Evolutionary conservation across 1,140 invertebrate genomes (phyloP).

Genomic region (Drosophila arizonae): DNA sequence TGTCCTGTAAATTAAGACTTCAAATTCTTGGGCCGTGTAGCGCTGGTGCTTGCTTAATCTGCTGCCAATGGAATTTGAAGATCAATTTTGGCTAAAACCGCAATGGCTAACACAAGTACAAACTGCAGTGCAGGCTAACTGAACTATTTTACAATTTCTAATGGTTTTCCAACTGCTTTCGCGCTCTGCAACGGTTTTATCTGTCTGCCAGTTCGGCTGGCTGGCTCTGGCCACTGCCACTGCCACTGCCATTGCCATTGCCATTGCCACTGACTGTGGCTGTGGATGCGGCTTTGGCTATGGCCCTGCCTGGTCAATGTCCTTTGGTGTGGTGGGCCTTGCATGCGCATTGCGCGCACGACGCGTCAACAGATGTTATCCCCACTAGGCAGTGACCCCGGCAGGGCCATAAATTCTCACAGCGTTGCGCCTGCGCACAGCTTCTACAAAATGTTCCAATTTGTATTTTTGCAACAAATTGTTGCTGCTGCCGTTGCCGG

Average conservation of each 20-base stretch:
- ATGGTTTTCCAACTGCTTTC: conserved; percentile 58
- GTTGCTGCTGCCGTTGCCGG: conserved; percentile 48
- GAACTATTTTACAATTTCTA: conserved; percentile 67
- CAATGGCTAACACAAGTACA: neutral
- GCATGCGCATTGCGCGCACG: conserved; percentile 76
- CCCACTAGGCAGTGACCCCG: conserved; percentile 70
- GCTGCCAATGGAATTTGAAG: conserved; percentile 20
- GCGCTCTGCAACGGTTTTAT: conserved; percentile 47
- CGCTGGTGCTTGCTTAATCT: conserved; percentile 2
- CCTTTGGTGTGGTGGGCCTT: conserved; percentile 63
- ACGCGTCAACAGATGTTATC: conserved; percentile 81
- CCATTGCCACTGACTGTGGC: neutral
- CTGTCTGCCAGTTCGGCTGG: conserved; percentile 29
- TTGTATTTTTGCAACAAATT: conserved; percentile 79
- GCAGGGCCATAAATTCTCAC: conserved; percentile 79
- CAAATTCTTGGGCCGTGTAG: neutral
- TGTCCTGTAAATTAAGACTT: conserved; percentile 22
- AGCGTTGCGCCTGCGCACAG: conserved; percentile 57
- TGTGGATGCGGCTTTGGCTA: neutral
- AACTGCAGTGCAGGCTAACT: conserved; percentile 17
- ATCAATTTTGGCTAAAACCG: conserved; percentile 1
- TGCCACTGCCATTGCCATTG: neutral
- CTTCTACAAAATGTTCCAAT: conserved; percentile 77
- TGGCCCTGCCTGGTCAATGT: conserved; percentile 67
- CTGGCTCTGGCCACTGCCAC: conserved; percentile 15